These are phyloP conservation scores for Sebastiscus tertius DNA, from an alignment of 2,797 vertebrate species.

Conservation along the genomic window DNA sequence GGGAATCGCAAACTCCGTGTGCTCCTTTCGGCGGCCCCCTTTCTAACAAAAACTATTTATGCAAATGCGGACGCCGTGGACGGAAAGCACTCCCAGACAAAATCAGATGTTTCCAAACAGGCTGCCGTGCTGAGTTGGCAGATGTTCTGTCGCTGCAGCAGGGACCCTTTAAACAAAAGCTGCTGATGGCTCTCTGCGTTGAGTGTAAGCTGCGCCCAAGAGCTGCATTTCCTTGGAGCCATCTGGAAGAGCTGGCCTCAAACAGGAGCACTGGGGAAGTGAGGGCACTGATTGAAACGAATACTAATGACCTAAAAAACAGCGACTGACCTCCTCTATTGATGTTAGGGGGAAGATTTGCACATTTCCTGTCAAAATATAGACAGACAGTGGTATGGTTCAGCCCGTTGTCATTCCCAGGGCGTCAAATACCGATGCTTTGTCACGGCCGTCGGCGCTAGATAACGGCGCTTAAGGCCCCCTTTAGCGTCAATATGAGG, in stretches of 20 bases:
- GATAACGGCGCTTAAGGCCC: accelerated
- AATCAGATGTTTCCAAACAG: conserved; percentile 70
- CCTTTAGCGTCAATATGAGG: too few relatives aligned
- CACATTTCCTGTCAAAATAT: conserved; percentile 4
- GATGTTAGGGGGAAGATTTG: not conserved
- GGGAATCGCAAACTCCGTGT: conserved; percentile 43
- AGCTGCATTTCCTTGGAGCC: conserved; percentile 62
- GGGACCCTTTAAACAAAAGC: conserved; percentile 63
- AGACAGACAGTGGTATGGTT: not conserved
- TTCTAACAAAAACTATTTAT: conserved; percentile 70
- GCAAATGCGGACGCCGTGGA: conserved; percentile 59
- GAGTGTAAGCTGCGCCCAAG: conserved; percentile 41
- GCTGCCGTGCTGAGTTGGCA: conserved; percentile 64
- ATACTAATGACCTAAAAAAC: conserved; percentile 21
- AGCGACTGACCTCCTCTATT: not conserved
- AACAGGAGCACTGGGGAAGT: conserved; percentile 4
- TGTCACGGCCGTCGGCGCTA: too few relatives aligned
- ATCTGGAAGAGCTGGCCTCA: conserved; percentile 53
- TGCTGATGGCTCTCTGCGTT: conserved; percentile 52
- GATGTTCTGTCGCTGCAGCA: conserved; percentile 70
- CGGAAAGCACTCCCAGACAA: conserved; percentile 54
- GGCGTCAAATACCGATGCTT: too few relatives aligned
- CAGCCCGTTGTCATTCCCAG: too few relatives aligned
- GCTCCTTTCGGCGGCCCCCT: conserved; percentile 27
- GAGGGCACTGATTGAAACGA: conserved; percentile 46